Percentiles rank a stretch among this genome's conserved stretches.
Evolutionary conservation across 2,113 vertebrate genomes (phyloP).

Genomic region (Esox niger): DNA sequence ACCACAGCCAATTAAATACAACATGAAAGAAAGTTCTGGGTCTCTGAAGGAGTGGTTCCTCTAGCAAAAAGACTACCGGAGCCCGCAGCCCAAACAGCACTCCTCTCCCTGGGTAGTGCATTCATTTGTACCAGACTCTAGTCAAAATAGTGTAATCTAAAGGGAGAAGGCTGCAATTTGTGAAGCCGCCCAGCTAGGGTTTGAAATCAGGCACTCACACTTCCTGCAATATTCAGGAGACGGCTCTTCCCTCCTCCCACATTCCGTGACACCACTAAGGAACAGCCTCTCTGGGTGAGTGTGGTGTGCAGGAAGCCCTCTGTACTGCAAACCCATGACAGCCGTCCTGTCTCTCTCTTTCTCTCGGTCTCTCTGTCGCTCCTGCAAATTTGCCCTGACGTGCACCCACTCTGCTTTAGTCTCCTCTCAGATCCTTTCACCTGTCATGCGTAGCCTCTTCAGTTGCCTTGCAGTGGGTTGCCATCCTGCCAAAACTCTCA

Average conservation of each 20-base stretch:
- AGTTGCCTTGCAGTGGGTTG: background rate
- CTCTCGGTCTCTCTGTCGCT: background rate
- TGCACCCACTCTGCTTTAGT: background rate
- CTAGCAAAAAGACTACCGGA: too few relatives aligned
- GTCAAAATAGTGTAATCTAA: too few relatives aligned
- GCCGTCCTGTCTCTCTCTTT: background rate
- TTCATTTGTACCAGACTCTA: too few relatives aligned
- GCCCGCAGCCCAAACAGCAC: too few relatives aligned
- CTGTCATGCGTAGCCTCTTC: background rate
- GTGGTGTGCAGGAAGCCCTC: too few relatives aligned
- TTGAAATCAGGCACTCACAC: background rate
- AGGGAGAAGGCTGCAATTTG: background rate
- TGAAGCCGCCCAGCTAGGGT: background rate
- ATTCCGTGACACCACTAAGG: background rate
- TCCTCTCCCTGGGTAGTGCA: too few relatives aligned
- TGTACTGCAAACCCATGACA: background rate
- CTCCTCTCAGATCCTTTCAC: background rate
- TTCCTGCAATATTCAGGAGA: constrained; percentile 1
- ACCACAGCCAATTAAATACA: too few relatives aligned
- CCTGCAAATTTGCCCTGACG: background rate
- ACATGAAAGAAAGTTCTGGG: too few relatives aligned
- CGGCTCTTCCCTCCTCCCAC: background rate
- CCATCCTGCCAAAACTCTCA: background rate
- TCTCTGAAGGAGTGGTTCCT: too few relatives aligned
- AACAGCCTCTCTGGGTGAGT: background rate